Evolutionary conservation across 2,113 vertebrate genomes (phyloP), one percentile per base, ranked within the genome.

Genomic region (Lampris incognitus): DNA sequence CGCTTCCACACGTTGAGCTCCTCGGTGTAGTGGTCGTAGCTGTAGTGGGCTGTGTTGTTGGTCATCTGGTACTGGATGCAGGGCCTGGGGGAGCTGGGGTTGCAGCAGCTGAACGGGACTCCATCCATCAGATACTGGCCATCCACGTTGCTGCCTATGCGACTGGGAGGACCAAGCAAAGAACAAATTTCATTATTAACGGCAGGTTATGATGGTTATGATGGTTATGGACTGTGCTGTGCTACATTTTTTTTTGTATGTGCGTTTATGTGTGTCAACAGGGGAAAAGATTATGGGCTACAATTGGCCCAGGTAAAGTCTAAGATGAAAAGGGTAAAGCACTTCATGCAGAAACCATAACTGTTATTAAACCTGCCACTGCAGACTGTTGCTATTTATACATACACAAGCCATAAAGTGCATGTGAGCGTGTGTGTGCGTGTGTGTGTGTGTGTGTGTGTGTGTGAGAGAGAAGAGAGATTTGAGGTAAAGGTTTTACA

Each of bases 61-160:
- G 97, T 98, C 89, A 99, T 93, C 92, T 98, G 97, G 72, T 85
- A 56, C 90, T 98, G 97, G 93, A 99, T 99, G 90, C 98, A 99
- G 79, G 98, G 98, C 50, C 98, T 90, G 0, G 98, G 98, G 0
- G 98, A 99, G 90, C 80, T 95, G 67, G 98, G 98, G 86, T 99
- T 99, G 88, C 98, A 99, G 94, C 98, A 99, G 93, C 98, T 99
- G 93, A 99, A 99, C 0, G 98, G 98, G 55, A 99, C 97, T 0
- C 96, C 96, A 0, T 99, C 97, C 91, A 98, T 95, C 93, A 99
- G 89, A 88, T 97, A 99, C 85, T 96, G 94, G 40, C 98, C 95
- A 0, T 99, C 98, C 87, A 99, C 96, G 0, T 99, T 99, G 93
- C 98, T 99, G 88, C 96, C 96, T 82, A 98, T 95, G 6, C 98